Evolutionary conservation across 2,113 vertebrate species (phyloP).

Genomic region (Oxygymnocypris stewartii): DNA sequence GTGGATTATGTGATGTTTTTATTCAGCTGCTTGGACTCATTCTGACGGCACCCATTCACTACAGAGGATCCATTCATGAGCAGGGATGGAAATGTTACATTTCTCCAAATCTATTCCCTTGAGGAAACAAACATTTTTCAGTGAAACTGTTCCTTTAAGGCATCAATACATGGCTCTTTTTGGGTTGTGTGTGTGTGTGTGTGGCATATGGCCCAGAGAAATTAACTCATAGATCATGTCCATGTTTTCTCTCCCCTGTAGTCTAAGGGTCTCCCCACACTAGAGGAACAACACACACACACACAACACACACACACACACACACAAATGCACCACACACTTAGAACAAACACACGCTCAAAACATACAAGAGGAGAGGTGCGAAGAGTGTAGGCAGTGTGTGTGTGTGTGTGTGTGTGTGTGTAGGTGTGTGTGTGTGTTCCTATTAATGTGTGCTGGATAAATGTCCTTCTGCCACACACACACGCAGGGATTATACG

Average conservation of each 20-base stretch:
- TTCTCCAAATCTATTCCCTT: neutral
- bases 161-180: neutral
- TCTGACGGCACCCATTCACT: too few relatives aligned
- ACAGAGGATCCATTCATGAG: too few relatives aligned
- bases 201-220: conserved; percentile 29
- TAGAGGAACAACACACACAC: conserved; percentile 9
- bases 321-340: neutral
- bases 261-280: conserved; percentile 22
- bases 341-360: neutral
- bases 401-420: neutral
- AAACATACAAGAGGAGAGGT: conserved; percentile 41
- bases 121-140: neutral
- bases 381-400: conserved; percentile 21
- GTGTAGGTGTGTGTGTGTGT: conserved; percentile 6
- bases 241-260: conserved; percentile 17
- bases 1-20: too few relatives aligned
- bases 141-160: neutral
- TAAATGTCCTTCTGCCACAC: conserved; percentile 16
- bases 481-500: conserved; percentile 30
- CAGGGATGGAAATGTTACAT: too few relatives aligned
- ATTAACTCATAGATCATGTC: conserved; percentile 34
- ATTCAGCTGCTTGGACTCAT: too few relatives aligned
- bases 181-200: conserved; percentile 22
- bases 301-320: conserved; percentile 25
- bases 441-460: conserved; percentile 19